Percentiles rank a stretch among this genome's conserved stretches.
These are phyloP conservation scores for Hypotaenidia philippensis DNA, from an alignment of 2,797 vertebrate species.

Conservation along the genomic window DNA sequence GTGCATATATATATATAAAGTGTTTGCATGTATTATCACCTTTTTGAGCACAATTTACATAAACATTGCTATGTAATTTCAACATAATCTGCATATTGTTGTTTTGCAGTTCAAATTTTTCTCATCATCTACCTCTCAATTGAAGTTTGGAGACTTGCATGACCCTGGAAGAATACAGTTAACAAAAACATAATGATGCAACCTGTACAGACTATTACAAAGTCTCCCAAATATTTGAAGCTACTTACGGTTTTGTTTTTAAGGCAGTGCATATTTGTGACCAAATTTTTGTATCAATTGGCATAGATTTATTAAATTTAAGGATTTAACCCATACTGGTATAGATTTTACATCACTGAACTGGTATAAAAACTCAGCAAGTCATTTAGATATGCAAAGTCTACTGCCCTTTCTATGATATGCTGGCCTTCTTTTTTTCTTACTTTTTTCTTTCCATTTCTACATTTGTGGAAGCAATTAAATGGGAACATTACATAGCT, in stretches of 20 bases:
- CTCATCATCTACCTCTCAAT: slow-evolving; percentile 40
- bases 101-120: slow-evolving; percentile 39
- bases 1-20: not conserved
- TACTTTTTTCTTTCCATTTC: not conserved
- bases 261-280: not conserved
- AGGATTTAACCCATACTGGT: not conserved
- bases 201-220: not conserved
- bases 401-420: not conserved
- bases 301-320: not conserved
- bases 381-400: not conserved
- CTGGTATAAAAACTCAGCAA: not conserved
- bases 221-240: slow-evolving; percentile 18
- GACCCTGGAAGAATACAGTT: not conserved
- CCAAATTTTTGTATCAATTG: not conserved
- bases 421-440: not conserved
- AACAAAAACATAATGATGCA: not conserved
- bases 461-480: not conserved
- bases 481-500: not conserved
- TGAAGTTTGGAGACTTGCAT: slow-evolving; percentile 18
- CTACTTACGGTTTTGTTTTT: not conserved
- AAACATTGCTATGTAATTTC: not conserved
- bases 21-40: not conserved
- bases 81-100: slow-evolving; percentile 3
- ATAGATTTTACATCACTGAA: not conserved
- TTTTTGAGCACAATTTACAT: slow-evolving; percentile 10